A percentile compares a stretch with the other conserved stretches of the same genome.
phyloP scores from a whole-genome alignment of 2,797 vertebrate species.

The Parauchenoglanis punctatus region DNA sequence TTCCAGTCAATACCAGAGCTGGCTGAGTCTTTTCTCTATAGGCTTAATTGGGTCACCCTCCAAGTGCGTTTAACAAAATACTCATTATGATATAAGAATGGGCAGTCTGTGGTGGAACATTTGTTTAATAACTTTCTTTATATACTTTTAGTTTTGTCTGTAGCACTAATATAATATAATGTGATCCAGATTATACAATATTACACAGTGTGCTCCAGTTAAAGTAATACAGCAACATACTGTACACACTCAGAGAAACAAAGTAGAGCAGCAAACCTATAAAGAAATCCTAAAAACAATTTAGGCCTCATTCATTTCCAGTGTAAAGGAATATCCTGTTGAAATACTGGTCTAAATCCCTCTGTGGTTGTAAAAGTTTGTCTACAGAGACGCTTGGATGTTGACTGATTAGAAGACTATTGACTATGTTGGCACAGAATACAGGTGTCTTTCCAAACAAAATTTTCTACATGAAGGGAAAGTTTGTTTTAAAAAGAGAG shows the following conservation, averaged over 20 bases:
- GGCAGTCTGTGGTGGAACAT: background rate
- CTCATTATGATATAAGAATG: background rate
- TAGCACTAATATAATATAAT: background rate
- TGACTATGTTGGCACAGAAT: constrained; percentile 25
- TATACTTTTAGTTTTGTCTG: background rate
- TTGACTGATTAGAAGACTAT: constrained; percentile 16
- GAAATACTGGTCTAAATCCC: background rate
- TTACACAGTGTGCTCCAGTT: background rate
- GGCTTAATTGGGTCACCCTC: background rate
- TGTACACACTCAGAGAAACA: background rate
- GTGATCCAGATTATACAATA: background rate
- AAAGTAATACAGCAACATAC: background rate
- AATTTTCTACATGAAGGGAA: constrained; percentile 22
- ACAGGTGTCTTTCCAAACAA: constrained; percentile 10
- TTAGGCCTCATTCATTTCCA: background rate
- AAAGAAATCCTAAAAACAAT: background rate
- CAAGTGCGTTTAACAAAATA: background rate
- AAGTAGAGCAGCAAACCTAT: background rate
- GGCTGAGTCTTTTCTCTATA: background rate
- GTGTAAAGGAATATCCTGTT: constrained; percentile 1
- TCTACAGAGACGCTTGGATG: background rate
- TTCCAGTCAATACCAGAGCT: background rate
- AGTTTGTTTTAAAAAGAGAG: constrained; percentile 24
- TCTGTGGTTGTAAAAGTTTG: constrained; percentile 7
- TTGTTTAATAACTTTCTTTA: background rate